A percentile compares a stretch with the other conserved stretches of the same genome.
These are phyloP conservation scores for Ptychochromis oligacanthus DNA, from an alignment of 2,113 vertebrate genomes.

Conservation along the genomic window DNA sequence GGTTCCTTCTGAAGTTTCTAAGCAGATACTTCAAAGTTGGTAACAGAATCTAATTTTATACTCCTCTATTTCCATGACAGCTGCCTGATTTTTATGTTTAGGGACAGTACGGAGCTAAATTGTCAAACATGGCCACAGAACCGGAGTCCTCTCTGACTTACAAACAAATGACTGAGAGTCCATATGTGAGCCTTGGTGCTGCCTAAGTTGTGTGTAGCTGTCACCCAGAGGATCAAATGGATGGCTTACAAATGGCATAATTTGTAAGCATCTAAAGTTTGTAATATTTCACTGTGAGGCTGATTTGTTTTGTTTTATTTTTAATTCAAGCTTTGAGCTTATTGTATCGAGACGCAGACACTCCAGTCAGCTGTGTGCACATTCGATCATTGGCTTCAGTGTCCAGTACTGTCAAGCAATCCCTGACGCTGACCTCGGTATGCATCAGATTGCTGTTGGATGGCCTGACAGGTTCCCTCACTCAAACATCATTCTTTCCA, in stretches of 20 bases:
- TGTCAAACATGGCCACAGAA: neutral
- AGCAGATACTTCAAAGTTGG: neutral
- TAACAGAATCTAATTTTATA: neutral
- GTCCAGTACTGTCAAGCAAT: neutral
- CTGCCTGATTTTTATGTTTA: neutral
- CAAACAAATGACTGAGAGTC: neutral
- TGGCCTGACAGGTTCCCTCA: neutral
- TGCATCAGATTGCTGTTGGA: neutral
- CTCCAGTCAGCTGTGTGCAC: neutral
- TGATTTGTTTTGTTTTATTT: neutral
- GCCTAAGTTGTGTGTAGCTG: neutral
- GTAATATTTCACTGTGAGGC: neutral
- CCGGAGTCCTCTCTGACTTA: neutral
- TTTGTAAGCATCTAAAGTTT: neutral
- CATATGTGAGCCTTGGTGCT: neutral
- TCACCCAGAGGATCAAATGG: neutral
- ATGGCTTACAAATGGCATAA: neutral
- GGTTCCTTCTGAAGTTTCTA: neutral
- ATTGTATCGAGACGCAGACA: neutral
- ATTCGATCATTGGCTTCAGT: neutral
- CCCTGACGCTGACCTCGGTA: neutral
- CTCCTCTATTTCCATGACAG: neutral
- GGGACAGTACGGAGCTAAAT: neutral
- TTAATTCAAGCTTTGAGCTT: neutral
- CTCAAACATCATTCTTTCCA: neutral